Evolutionary conservation across 2,888 invertebrate genomes (phyloP).

Genomic region (Hofmannophila pseudospretella): DNA sequence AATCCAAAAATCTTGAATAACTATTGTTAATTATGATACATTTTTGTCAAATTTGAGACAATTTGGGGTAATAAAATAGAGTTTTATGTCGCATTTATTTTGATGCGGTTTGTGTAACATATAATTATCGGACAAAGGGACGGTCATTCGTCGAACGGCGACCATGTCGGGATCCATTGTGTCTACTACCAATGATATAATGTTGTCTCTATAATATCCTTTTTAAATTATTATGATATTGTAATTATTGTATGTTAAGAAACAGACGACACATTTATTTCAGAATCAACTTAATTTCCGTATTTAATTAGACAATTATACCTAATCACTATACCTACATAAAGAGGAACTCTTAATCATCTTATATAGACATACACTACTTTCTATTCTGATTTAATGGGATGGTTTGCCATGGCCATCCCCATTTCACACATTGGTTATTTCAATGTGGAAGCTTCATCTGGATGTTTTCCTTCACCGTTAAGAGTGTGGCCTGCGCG

Average conservation of each 20-base stretch:
- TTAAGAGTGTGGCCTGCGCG: too few species aligned
- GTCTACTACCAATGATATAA: conserved; percentile 3
- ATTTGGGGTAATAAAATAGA: conserved; percentile 73
- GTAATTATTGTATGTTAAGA: too few species aligned
- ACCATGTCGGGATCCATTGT: conserved; percentile 13
- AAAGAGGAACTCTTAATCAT: too few species aligned
- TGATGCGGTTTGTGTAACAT: conserved; percentile 58
- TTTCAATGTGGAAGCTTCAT: too few species aligned
- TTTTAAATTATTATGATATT: conserved; percentile 20
- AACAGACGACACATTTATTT: background rate
- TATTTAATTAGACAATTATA: too few species aligned
- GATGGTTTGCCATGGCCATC: too few species aligned
- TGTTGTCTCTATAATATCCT: conserved; percentile 19
- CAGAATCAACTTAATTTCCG: background rate
- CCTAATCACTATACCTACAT: too few species aligned
- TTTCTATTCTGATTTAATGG: too few species aligned
- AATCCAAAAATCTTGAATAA: conserved; percentile 22
- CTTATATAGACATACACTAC: too few species aligned
- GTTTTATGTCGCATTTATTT: conserved; percentile 75
- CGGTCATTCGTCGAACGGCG: conserved; percentile 8
- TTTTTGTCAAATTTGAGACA: conserved; percentile 72
- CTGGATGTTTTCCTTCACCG: too few species aligned
- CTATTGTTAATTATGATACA: conserved; percentile 59
- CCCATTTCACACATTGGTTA: too few species aligned
- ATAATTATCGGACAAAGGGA: conserved; percentile 55